Evolutionary conservation across 1,140 invertebrate species (phyloP).

Genomic region (Papilio xuthus): DNA sequence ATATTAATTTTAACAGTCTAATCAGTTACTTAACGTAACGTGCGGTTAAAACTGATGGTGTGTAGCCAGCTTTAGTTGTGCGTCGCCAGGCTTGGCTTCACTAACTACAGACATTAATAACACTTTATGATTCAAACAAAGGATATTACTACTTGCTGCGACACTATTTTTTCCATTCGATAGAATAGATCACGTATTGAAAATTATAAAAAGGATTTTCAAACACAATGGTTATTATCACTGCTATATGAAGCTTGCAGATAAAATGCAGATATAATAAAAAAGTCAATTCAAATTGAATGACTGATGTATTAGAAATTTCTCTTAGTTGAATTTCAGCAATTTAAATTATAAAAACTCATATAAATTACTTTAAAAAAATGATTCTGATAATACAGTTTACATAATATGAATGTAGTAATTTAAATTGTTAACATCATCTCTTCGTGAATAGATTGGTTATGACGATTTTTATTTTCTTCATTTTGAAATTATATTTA

Average conservation of each 20-base stretch:
- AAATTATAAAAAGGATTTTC: constrained; percentile 5
- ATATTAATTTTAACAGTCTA: too few relatives aligned
- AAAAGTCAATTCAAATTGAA: neutral
- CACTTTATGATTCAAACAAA: constrained; percentile 29
- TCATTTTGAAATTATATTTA: too few relatives aligned
- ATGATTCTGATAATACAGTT: too few relatives aligned
- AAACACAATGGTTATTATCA: neutral
- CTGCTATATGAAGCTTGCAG: neutral
- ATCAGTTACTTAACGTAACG: too few relatives aligned
- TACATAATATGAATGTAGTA: too few relatives aligned
- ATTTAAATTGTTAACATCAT: too few relatives aligned
- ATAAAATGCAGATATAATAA: neutral
- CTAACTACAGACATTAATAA: constrained; percentile 5
- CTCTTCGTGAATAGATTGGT: too few relatives aligned
- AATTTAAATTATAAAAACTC: too few relatives aligned
- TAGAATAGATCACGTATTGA: constrained; percentile 10
- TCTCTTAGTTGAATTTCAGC: too few relatives aligned
- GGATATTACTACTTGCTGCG: neutral
- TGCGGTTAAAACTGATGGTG: neutral
- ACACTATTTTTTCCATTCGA: neutral
- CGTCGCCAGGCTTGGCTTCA: constrained; percentile 33
- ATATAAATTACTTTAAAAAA: too few relatives aligned
- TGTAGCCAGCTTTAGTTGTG: constrained; percentile 31
- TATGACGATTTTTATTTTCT: too few relatives aligned
- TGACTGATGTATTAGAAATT: neutral